Conservation (phyloP, 2,113 vertebrate species). For the Salvelinus sp. region DNA sequence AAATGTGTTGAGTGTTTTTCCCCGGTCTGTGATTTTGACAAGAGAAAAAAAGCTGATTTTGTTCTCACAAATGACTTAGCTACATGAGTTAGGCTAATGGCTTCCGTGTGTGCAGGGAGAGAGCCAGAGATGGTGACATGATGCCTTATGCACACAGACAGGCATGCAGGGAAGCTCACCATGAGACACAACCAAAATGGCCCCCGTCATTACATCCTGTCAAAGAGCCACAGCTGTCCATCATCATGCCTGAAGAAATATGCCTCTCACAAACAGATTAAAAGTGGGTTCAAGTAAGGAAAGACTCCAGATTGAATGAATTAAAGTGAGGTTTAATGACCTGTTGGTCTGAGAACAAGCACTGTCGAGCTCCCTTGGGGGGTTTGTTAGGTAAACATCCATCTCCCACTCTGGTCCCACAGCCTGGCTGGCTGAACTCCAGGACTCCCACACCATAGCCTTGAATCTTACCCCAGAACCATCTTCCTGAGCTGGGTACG, state of each 20-base stretch:
- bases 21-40: slow-evolving; percentile 5
- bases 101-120: slow-evolving; percentile 44
- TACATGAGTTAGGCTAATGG: slow-evolving; percentile 40
- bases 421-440: slow-evolving; percentile 24
- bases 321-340: slow-evolving; percentile 45
- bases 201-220: slow-evolving; percentile 18
- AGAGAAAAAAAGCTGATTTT: slow-evolving; percentile 7
- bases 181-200: slow-evolving; percentile 7
- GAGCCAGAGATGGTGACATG: neutral
- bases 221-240: slow-evolving; percentile 18
- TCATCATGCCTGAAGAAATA: slow-evolving; percentile 33
- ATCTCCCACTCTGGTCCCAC: slow-evolving; percentile 45
- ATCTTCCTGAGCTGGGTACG: neutral
- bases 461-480: neutral
- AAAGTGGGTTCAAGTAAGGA: neutral
- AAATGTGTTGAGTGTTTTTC: slow-evolving; percentile 9
- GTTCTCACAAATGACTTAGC: slow-evolving; percentile 39
- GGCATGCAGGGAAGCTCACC: slow-evolving; percentile 3
- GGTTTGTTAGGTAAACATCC: slow-evolving; percentile 46
- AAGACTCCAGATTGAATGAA: slow-evolving; percentile 41
- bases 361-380: slow-evolving; percentile 23
- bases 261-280: slow-evolving; percentile 33
- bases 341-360: slow-evolving; percentile 21
- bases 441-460: slow-evolving; percentile 24
- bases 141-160: slow-evolving; percentile 7